phyloP scores from a whole-genome alignment of 1,140 invertebrate species.

The Zaprionus inermis region DNA sequence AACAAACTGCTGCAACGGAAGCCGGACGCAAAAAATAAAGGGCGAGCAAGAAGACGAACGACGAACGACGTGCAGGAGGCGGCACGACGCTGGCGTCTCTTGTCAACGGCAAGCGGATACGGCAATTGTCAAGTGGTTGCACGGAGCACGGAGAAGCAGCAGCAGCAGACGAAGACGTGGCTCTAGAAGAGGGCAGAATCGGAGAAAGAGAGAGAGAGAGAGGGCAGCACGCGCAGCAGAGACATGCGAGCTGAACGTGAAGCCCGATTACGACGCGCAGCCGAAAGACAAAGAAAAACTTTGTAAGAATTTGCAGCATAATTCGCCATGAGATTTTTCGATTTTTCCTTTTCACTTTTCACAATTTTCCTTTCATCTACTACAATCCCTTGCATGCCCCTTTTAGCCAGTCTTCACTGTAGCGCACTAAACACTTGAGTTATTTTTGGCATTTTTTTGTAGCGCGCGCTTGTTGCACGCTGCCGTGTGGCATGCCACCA shows the following conservation, averaged over 20 bases:
- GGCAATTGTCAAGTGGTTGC: slow-evolving; percentile 70
- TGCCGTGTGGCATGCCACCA: slow-evolving; percentile 27
- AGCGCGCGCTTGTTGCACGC: background rate
- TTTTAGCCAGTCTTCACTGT: slow-evolving; percentile 25
- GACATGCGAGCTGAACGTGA: background rate
- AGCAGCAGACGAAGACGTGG: background rate
- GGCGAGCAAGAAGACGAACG: slow-evolving; percentile 11
- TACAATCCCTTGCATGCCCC: background rate
- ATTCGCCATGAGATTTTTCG: background rate
- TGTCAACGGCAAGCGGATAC: slow-evolving; percentile 69
- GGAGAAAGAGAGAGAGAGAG: background rate
- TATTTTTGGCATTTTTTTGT: slow-evolving; percentile 60
- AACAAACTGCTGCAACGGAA: slow-evolving; percentile 74
- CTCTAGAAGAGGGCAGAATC: too few relatives aligned
- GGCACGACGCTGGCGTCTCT: slow-evolving; percentile 25
- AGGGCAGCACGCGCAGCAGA: background rate
- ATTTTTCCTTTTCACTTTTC: background rate
- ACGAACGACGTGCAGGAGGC: background rate
- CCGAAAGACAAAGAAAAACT: background rate
- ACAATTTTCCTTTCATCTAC: background rate
- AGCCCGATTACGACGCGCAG: background rate
- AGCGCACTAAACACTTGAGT: slow-evolving; percentile 67
- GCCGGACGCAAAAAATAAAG: slow-evolving; percentile 24
- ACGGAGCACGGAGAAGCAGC: slow-evolving; percentile 16
- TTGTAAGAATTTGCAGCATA: slow-evolving; percentile 1